Evolutionary conservation across 2,797 vertebrate species (phyloP).

Genomic region (Prionace glauca): DNA sequence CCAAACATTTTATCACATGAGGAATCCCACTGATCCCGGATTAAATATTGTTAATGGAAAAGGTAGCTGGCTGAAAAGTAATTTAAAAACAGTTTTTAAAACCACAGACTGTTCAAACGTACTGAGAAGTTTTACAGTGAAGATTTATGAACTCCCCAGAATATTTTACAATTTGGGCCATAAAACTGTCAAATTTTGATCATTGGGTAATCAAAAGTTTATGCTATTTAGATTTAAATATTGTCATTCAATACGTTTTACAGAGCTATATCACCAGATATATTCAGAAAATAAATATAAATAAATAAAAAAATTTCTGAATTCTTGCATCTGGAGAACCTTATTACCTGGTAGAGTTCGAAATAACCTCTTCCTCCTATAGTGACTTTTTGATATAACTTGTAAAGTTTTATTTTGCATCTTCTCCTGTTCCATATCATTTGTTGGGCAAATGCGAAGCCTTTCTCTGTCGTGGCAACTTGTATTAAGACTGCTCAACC

Average conservation of each 20-base stretch:
- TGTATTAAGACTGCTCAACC: background rate
- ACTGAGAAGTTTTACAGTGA: background rate
- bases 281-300: too few relatives aligned
- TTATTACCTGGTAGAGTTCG: background rate
- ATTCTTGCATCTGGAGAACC: background rate
- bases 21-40: background rate
- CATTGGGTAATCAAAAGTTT: background rate
- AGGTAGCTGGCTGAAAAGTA: background rate
- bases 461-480: background rate
- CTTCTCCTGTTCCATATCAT: background rate
- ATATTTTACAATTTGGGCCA: background rate
- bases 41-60: background rate
- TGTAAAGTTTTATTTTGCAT: too few relatives aligned
- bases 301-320: too few relatives aligned
- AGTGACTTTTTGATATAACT: background rate
- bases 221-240: background rate
- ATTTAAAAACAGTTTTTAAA: background rate
- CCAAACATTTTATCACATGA: background rate
- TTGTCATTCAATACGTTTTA: background rate
- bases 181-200: background rate
- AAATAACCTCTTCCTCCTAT: background rate
- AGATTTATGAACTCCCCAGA: background rate
- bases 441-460: background rate
- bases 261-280: background rate
- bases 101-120: background rate